Percentiles rank a stretch among this genome's conserved stretches.
phyloP scores from a whole-genome alignment of 2,888 invertebrate genomes.

The Clunio marinus region DNA sequence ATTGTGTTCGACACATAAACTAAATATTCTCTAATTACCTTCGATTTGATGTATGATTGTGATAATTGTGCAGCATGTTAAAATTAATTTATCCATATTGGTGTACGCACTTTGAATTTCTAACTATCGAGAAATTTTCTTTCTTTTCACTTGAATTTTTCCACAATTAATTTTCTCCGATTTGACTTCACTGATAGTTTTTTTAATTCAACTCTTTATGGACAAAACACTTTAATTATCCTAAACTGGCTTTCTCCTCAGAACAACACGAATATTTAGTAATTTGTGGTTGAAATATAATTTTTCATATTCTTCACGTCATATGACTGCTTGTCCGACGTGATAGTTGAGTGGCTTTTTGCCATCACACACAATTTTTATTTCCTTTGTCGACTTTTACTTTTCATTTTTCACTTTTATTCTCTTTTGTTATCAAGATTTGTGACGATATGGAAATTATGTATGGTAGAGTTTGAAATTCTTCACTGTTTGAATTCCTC shows the following conservation, averaged over 20 bases:
- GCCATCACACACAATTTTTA: neutral
- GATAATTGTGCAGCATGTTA: conserved; percentile 33
- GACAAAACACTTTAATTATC: neutral
- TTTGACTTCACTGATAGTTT: conserved; percentile 10
- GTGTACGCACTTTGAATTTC: neutral
- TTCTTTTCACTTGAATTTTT: conserved; percentile 11
- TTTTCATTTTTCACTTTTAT: neutral
- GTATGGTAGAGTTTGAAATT: no score
- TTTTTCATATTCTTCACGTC: conserved; percentile 21
- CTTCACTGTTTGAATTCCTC: conserved; percentile 10
- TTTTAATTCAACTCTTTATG: neutral
- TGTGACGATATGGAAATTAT: neutral
- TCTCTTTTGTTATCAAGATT: neutral
- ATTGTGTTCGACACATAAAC: neutral
- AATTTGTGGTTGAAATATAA: conserved; percentile 5
- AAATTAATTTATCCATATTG: conserved; percentile 35
- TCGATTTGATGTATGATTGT: conserved; percentile 30
- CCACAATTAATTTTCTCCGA: conserved; percentile 1
- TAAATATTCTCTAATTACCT: conserved; percentile 31
- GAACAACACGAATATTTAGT: neutral
- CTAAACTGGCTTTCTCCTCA: neutral
- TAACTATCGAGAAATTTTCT: neutral
- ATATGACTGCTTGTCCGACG: neutral
- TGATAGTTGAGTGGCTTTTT: neutral
- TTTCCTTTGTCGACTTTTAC: neutral